Evolutionary conservation across 2,797 vertebrate species (phyloP).

Genomic region (Leptodactylus fallax): DNA sequence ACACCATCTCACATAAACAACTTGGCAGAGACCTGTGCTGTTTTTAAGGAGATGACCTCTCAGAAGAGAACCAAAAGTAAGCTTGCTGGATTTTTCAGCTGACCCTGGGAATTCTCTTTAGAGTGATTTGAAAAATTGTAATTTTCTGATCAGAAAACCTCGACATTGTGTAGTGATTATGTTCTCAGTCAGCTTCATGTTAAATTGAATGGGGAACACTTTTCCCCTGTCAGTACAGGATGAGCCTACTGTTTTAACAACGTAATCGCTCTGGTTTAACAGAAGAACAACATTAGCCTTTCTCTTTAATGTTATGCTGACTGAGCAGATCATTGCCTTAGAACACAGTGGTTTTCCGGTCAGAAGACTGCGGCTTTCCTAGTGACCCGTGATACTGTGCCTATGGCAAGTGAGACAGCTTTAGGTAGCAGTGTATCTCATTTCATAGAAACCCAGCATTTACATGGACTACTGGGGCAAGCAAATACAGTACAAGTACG

Average conservation of each 20-base stretch:
- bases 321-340: constrained; percentile 17
- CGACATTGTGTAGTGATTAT: not conserved
- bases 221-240: not conserved
- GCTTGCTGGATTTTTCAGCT: not conserved
- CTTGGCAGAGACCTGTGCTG: not conserved
- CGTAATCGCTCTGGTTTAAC: not conserved
- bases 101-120: constrained; percentile 1
- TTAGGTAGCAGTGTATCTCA: not conserved
- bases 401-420: not conserved
- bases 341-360: constrained; percentile 1
- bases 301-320: not conserved
- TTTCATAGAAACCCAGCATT: not conserved
- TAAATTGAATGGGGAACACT: not conserved
- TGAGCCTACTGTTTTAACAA: constrained; percentile 4
- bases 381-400: not conserved
- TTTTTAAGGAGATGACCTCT: not conserved
- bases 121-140: constrained; percentile 8
- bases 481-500: not conserved
- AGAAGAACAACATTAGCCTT: not conserved
- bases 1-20: not conserved
- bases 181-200: not conserved
- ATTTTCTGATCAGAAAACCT: constrained; percentile 4
- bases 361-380: not conserved
- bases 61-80: not conserved
- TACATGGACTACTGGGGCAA: not conserved